These are phyloP conservation scores for Melanargia galathea DNA, from an alignment of 2,888 invertebrate species.

Conservation along the genomic window DNA sequence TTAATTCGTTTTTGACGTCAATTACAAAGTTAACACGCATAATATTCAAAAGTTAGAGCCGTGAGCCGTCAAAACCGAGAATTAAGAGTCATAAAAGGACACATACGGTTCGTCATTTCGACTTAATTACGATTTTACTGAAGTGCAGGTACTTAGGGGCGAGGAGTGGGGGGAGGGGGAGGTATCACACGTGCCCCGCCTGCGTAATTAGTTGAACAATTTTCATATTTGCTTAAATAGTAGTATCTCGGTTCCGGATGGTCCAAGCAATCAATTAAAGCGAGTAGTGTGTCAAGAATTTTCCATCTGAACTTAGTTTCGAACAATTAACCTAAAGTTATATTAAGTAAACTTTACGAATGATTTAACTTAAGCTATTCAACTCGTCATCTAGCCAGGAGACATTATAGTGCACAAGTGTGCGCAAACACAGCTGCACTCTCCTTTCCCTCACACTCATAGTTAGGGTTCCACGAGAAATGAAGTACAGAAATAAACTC, in stretches of 20 bases:
- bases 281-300: slow-evolving; percentile 33
- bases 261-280: slow-evolving; percentile 6
- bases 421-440: too few species aligned
- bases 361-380: too few species aligned
- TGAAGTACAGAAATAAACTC: too few species aligned
- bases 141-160: slow-evolving; percentile 32
- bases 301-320: too few species aligned
- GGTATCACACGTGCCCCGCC: slow-evolving; percentile 63
- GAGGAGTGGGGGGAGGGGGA: slow-evolving; percentile 4
- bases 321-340: too few species aligned
- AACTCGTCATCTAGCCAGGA: too few species aligned
- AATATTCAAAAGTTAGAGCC: slow-evolving; percentile 21
- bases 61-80: slow-evolving; percentile 14
- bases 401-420: too few species aligned
- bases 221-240: slow-evolving; percentile 80
- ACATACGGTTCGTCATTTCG: slow-evolving; percentile 37
- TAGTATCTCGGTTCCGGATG: slow-evolving; percentile 53
- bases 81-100: slow-evolving; percentile 30
- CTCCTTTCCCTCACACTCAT: too few species aligned
- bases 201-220: slow-evolving; percentile 75
- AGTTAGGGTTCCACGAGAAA: too few species aligned
- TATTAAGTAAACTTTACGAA: too few species aligned
- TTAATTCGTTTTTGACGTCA: slow-evolving; percentile 16
- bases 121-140: slow-evolving; percentile 41
- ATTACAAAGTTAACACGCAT: slow-evolving; percentile 26